phyloP scores from a whole-genome alignment of 2,888 invertebrate genomes.

The Coronaproctus castanopsis region DNA sequence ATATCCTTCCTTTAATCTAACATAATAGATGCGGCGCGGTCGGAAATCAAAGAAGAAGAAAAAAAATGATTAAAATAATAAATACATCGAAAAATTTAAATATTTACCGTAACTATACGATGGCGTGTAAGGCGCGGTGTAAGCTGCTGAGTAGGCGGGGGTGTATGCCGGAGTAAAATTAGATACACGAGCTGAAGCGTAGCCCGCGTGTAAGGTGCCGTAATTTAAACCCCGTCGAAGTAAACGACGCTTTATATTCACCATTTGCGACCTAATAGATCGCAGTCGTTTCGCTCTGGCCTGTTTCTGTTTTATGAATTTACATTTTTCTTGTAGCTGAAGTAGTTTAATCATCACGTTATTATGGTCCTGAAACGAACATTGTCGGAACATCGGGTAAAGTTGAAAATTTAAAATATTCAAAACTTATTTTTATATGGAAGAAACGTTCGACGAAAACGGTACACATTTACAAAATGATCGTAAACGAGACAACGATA shows the following conservation, averaged over 20 bases:
- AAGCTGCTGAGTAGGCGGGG: neutral
- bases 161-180: neutral
- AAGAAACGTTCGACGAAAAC: too few relatives aligned
- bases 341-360: conserved; percentile 33
- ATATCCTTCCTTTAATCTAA: too few relatives aligned
- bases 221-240: conserved; percentile 9
- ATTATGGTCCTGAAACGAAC: conserved; percentile 17
- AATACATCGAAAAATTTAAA: neutral
- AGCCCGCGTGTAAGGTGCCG: too few relatives aligned
- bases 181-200: too few relatives aligned
- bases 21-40: too few relatives aligned
- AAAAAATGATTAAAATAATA: too few relatives aligned
- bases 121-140: neutral
- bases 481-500: too few relatives aligned
- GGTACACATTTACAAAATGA: too few relatives aligned
- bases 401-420: neutral
- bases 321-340: conserved; percentile 39
- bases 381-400: too few relatives aligned
- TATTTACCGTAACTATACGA: neutral
- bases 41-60: too few relatives aligned
- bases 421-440: neutral
- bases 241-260: conserved; percentile 27
- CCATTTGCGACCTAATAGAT: conserved; percentile 36
- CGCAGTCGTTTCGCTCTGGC: conserved; percentile 37
- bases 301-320: conserved; percentile 35